These are phyloP conservation scores for Norana najaformis DNA, from an alignment of 2,888 invertebrate genomes.

Conservation along the genomic window DNA sequence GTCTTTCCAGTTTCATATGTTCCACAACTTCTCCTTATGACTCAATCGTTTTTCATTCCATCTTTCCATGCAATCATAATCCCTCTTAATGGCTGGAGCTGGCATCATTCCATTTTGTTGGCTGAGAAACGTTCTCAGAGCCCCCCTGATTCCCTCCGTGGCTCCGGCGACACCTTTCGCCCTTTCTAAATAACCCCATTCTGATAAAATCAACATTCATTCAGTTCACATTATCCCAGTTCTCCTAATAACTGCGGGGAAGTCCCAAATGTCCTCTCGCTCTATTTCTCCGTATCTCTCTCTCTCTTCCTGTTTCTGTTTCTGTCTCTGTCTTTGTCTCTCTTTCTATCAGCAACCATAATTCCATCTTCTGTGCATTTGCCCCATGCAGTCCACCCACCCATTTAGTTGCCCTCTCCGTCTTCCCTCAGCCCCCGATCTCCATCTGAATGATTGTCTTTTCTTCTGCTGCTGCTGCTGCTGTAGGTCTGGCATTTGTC, in stretches of 20 bases:
- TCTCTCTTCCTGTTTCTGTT: neutral
- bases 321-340: neutral
- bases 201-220: neutral
- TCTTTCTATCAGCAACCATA: neutral
- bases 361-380: neutral
- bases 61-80: too few relatives aligned
- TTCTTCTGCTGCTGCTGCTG: neutral
- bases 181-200: too few relatives aligned
- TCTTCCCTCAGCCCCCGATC: neutral
- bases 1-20: too few relatives aligned
- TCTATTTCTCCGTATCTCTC: neutral
- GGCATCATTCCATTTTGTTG: too few relatives aligned
- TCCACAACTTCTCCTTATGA: too few relatives aligned
- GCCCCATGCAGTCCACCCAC: neutral
- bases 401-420: neutral
- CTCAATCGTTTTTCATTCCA: too few relatives aligned
- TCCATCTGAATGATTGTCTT: neutral
- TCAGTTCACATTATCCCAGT: neutral
- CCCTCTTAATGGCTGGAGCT: too few relatives aligned
- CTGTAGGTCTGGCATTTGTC: constrained; percentile 30
- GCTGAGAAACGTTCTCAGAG: too few relatives aligned
- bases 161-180: too few relatives aligned
- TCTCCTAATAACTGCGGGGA: neutral
- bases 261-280: neutral
- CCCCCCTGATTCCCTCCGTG: too few relatives aligned